Percentiles rank a stretch among this genome's conserved stretches.
These are phyloP conservation scores for Caenorhabditis panamensis DNA, from an alignment of 2,888 invertebrate species.

Conservation along the genomic window DNA sequence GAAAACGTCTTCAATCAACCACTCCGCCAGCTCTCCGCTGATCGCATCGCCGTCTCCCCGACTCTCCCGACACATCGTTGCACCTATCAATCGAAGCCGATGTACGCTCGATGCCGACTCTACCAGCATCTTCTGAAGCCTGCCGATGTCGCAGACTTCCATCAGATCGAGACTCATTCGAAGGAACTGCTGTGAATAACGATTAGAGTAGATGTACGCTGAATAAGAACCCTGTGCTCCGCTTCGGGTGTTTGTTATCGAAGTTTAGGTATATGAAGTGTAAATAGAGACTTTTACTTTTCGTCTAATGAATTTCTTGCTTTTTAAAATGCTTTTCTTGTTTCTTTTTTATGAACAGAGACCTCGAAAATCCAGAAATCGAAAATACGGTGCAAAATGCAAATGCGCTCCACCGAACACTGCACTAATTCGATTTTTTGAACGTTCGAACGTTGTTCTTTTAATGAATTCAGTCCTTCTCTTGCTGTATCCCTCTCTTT, in stretches of 20 bases:
- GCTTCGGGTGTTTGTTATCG: neutral
- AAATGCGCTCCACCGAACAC: slow-evolving; percentile 23
- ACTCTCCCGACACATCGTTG: slow-evolving; percentile 56
- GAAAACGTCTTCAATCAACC: slow-evolving; percentile 54
- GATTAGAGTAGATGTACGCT: no score
- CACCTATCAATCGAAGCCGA: slow-evolving; percentile 46
- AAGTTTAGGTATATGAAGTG: no score
- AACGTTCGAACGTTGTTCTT: neutral
- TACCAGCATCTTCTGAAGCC: slow-evolving; percentile 58
- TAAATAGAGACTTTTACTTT: no score
- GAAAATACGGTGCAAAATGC: neutral
- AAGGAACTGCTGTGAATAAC: slow-evolving; percentile 29
- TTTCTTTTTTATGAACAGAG: no score
- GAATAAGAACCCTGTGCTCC: neutral
- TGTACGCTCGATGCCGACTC: slow-evolving; percentile 40
- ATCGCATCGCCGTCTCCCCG: slow-evolving; percentile 20
- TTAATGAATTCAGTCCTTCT: neutral
- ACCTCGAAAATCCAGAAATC: no score
- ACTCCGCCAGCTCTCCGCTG: slow-evolving; percentile 34
- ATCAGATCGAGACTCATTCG: slow-evolving; percentile 53
- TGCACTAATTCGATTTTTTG: neutral
- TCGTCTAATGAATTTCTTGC: no score
- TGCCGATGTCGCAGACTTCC: slow-evolving; percentile 38
- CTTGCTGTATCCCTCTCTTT: no score
- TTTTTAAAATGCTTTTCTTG: no score